Percentiles rank a stretch among this genome's conserved stretches.
Evolutionary conservation across 2,888 invertebrate genomes (phyloP).

Genomic region (Odiellus spinosus): DNA sequence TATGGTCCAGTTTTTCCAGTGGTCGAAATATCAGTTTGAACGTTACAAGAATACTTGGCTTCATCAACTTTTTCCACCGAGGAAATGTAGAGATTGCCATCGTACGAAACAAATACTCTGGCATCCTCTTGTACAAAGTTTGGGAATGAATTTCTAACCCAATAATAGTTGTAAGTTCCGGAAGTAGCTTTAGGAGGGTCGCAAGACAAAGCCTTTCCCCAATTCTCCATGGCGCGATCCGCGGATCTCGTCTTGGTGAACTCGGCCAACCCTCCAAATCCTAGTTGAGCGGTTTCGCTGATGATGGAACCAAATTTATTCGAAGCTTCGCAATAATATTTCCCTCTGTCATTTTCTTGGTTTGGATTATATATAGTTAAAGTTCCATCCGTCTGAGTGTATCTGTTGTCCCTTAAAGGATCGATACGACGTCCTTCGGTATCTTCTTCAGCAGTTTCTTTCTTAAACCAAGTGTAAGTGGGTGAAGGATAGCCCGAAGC

Average conservation of each 20-base stretch:
- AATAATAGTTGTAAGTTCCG: slow-evolving; percentile 53
- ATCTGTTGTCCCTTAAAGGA: slow-evolving; percentile 53
- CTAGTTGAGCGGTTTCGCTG: slow-evolving; percentile 69
- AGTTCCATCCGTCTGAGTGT: slow-evolving; percentile 77
- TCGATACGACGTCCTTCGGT: slow-evolving; percentile 56
- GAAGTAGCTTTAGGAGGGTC: slow-evolving; percentile 87
- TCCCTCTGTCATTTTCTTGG: slow-evolving; percentile 57
- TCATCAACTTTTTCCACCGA: slow-evolving; percentile 76
- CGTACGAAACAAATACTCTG: slow-evolving; percentile 79
- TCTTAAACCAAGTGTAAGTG: slow-evolving; percentile 70
- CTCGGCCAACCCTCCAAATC: slow-evolving; percentile 75
- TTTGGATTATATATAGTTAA: slow-evolving; percentile 73
- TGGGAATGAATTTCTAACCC: slow-evolving; percentile 76
- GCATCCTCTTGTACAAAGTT: slow-evolving; percentile 86
- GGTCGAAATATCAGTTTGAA: slow-evolving; percentile 69
- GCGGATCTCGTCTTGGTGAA: slow-evolving; percentile 71
- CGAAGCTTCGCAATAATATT: slow-evolving; percentile 79
- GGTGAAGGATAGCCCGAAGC: slow-evolving; percentile 66
- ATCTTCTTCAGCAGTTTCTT: slow-evolving; percentile 64
- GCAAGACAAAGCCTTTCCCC: slow-evolving; percentile 83
- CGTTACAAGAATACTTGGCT: slow-evolving; percentile 80
- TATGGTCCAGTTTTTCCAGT: slow-evolving; percentile 80
- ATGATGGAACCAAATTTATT: slow-evolving; percentile 75
- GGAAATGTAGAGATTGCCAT: slow-evolving; percentile 88
- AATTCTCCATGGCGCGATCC: slow-evolving; percentile 73